These are phyloP conservation scores for Lepidocyrtinus sp. DNA, from an alignment of 2,888 invertebrate genomes.

Conservation along the genomic window DNA sequence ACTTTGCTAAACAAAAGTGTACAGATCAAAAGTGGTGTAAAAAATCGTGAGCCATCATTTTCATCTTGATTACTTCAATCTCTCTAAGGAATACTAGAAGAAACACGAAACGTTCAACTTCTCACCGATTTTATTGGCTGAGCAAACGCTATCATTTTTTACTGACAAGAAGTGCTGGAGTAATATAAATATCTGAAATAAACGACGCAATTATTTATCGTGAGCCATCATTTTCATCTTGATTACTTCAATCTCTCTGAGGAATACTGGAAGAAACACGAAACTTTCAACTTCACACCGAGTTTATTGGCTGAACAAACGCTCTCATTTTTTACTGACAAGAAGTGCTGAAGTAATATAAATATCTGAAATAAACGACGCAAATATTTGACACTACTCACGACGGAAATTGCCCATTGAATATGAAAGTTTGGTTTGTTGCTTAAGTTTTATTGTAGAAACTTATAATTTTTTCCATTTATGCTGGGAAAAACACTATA, in stretches of 20 bases:
- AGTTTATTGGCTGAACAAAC: slow-evolving; percentile 33
- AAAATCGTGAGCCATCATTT: slow-evolving; percentile 27
- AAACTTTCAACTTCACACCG: too few species aligned
- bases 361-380: background rate
- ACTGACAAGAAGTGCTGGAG: background rate
- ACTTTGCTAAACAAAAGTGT: too few species aligned
- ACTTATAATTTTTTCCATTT: too few species aligned
- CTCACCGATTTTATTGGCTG: slow-evolving; percentile 11
- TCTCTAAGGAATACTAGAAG: too few species aligned
- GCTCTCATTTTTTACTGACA: background rate
- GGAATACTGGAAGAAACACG: too few species aligned
- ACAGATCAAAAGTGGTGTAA: too few species aligned
- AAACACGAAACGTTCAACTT: background rate
- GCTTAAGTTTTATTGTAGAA: too few species aligned
- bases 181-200: background rate
- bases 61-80: slow-evolving; percentile 38
- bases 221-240: slow-evolving; percentile 25
- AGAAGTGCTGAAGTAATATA: background rate
- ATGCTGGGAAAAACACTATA: too few species aligned
- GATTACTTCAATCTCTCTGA: slow-evolving; percentile 42
- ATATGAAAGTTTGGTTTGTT: background rate
- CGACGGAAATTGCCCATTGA: background rate
- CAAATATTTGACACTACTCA: background rate
- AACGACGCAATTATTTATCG: slow-evolving; percentile 28
- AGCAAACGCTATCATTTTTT: slow-evolving; percentile 20